Percentiles rank a stretch among this genome's conserved stretches.
These are phyloP conservation scores for Synanceia verrucosa DNA, from an alignment of 2,797 vertebrate genomes.

Conservation along the genomic window DNA sequence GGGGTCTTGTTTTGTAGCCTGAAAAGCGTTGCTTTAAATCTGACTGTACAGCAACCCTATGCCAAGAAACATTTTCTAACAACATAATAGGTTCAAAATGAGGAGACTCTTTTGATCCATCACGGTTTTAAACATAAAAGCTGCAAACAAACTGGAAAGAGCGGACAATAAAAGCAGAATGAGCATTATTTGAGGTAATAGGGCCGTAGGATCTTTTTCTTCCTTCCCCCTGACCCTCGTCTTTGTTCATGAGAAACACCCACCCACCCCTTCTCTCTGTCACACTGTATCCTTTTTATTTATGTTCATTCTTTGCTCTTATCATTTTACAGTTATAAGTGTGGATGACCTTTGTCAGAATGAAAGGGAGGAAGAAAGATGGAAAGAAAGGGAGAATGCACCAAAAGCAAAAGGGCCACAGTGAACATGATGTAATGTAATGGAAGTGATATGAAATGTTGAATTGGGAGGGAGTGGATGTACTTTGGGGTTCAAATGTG, in stretches of 20 bases:
- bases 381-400: background rate
- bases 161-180: background rate
- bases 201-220: background rate
- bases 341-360: conserved; percentile 49
- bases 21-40: too few relatives aligned
- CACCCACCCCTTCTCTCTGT: background rate
- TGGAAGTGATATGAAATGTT: conserved; percentile 37
- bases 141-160: background rate
- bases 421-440: conserved; percentile 50
- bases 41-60: too few relatives aligned
- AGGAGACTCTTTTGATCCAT: background rate
- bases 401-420: background rate
- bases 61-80: background rate
- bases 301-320: conserved; percentile 13
- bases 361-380: conserved; percentile 13
- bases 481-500: background rate
- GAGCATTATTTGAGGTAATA: background rate
- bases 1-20: too few relatives aligned
- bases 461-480: background rate
- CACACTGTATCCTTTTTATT: background rate
- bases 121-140: background rate
- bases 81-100: background rate
- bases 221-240: background rate
- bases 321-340: conserved; percentile 9
- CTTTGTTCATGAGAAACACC: background rate